These are phyloP conservation scores for Hoplodrina blanda DNA, from an alignment of 2,888 invertebrate genomes.

Conservation along the genomic window DNA sequence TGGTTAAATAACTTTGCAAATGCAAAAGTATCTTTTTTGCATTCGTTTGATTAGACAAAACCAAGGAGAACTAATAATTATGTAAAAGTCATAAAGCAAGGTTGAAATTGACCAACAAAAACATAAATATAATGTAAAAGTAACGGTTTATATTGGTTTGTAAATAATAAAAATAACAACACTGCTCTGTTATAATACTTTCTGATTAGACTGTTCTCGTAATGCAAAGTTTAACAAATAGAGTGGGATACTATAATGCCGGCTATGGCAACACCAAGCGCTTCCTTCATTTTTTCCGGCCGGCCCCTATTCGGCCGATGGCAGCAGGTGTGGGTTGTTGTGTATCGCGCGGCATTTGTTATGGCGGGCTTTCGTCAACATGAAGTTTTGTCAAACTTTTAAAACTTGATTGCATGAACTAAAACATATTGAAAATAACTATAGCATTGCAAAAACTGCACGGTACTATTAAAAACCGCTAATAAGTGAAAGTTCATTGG, in stretches of 20 bases:
- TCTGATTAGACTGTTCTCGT: not conserved
- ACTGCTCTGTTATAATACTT: too few relatives aligned
- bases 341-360: constrained; percentile 64
- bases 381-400: constrained; percentile 85
- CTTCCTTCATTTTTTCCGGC: constrained; percentile 66
- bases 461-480: constrained; percentile 65
- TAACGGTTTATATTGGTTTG: not conserved
- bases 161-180: not conserved
- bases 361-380: constrained; percentile 87
- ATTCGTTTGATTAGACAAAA: too few relatives aligned
- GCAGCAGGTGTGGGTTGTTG: constrained; percentile 69
- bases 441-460: constrained; percentile 69
- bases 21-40: too few relatives aligned
- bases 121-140: too few relatives aligned
- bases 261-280: constrained; percentile 73
- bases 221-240: not conserved
- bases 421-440: constrained; percentile 67
- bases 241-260: constrained; percentile 29
- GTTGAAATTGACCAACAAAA: too few relatives aligned
- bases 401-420: constrained; percentile 71
- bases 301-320: constrained; percentile 79
- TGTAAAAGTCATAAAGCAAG: too few relatives aligned
- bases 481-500: constrained; percentile 84
- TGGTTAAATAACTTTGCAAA: too few relatives aligned
- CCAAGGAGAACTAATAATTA: too few relatives aligned